Base-by-base conservation (phyloP, 1,140 invertebrate genomes). In the Diorhabda sublineata region DNA sequence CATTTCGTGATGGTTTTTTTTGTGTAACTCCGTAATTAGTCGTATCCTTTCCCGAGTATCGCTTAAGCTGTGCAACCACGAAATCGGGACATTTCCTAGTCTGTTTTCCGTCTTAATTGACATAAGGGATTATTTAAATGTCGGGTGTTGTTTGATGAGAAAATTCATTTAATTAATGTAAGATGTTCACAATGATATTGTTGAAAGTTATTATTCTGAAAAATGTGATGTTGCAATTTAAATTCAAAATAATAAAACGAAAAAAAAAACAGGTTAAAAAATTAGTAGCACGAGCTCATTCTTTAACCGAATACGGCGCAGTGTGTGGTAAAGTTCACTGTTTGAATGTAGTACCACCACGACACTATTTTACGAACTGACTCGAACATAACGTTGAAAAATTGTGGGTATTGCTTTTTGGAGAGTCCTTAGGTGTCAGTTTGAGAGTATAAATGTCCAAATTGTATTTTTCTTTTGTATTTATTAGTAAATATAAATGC, bases 361-460 rank as follows among this genome's bases (percentile, higher is more conserved):
- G 26, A 26, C 26, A 26, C 45, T 63, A 66, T 66, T 66, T 66
- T 66, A 66, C 45, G 56, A 45, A n/a, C 9, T 26, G 47, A 41
- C 47, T 58, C n/a, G 64, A 66, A 7, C 47, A 66, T 66, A 66
- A 66, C 56, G 64, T 66, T 42, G n/a, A 66, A 66, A 66, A 66
- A 58, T 66, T 66, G 58, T 43, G 64, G 58, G 64, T 66, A 66
- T 66, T 66, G 64, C 64, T 66, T 66, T 66, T 66, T 66, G 64
- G 64, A 56, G 64, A 66, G 58, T 66, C 58, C 58, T 47, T 66
- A 66, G 64, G 64, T 66, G 64, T 56, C 64, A 66, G 64, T 42
- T 66, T 11, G 42, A 42, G 64, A 57, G 64, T 66, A 58, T 66
- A 66, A 66, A 56, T 58, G 64, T 66, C 64, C 0, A 5, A 42